Conservation (phyloP, 1,140 invertebrate genomes). For the Halictus rubicundus region DNA sequence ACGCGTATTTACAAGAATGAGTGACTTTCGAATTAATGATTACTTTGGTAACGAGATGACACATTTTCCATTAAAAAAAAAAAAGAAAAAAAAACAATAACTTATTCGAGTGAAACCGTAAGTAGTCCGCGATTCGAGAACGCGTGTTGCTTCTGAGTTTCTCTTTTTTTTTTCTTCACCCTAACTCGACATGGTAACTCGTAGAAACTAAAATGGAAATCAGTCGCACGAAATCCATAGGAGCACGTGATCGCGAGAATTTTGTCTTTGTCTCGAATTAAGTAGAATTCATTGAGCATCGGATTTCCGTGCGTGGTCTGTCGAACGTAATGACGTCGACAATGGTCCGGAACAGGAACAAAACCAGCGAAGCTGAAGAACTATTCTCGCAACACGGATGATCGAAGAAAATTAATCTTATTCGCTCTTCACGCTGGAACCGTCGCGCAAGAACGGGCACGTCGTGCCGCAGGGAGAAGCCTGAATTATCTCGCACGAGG, state of each 20-base stretch:
- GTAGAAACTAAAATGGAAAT: neutral
- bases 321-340: neutral
- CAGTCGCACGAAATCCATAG: neutral
- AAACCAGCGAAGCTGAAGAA: neutral
- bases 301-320: neutral
- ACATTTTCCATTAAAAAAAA: constrained; percentile 16
- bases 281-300: neutral
- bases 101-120: neutral
- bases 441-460: neutral
- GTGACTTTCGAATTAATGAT: constrained; percentile 38
- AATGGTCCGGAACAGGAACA: neutral
- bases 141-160: no score
- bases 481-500: neutral
- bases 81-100: neutral
- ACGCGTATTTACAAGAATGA: constrained; percentile 58
- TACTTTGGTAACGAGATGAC: constrained; percentile 62
- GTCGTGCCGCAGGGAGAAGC: no score
- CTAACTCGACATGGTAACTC: constrained; percentile 20
- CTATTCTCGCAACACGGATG: neutral
- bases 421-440: neutral
- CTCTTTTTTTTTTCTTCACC: neutral
- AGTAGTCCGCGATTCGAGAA: constrained; percentile 5
- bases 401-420: constrained; percentile 17
- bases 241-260: no score
- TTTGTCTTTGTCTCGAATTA: neutral